A percentile compares a stretch with the other conserved stretches of the same genome.
Evolutionary conservation across 2,888 invertebrate genomes (phyloP).

Genomic region (Drosophila anceps): DNA sequence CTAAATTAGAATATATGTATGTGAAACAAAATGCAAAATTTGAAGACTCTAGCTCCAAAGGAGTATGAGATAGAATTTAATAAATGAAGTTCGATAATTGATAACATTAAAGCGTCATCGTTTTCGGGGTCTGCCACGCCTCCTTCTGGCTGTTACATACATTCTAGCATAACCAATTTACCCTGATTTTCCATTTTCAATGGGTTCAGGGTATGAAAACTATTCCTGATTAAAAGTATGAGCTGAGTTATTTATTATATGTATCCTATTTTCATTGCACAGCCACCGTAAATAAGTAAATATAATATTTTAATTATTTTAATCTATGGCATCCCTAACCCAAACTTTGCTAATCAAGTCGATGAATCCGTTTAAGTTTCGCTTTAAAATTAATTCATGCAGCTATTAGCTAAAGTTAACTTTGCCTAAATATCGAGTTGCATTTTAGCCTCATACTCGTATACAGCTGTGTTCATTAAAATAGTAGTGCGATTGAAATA

Average conservation of each 20-base stretch:
- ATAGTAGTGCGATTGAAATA: too few relatives aligned
- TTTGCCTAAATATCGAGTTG: not conserved
- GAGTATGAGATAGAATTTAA: too few relatives aligned
- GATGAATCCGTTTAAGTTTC: not conserved
- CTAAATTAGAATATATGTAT: too few relatives aligned
- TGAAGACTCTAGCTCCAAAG: too few relatives aligned
- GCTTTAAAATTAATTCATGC: not conserved
- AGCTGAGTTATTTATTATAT: not conserved
- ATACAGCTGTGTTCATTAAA: too few relatives aligned
- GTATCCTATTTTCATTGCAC: not conserved
- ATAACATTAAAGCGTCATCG: too few relatives aligned
- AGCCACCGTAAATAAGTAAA: too few relatives aligned
- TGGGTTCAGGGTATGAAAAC: not conserved
- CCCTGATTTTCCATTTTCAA: not conserved
- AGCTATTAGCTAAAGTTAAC: not conserved
- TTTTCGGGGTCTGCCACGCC: not conserved
- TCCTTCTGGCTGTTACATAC: not conserved
- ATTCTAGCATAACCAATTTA: not conserved
- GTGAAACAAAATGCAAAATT: too few relatives aligned
- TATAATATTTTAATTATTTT: not conserved
- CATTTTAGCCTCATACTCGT: not conserved
- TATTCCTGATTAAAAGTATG: not conserved
- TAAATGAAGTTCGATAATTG: too few relatives aligned
- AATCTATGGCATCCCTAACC: not conserved
- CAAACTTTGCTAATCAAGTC: not conserved